A percentile compares a stretch with the other conserved stretches of the same genome.
Conservation (phyloP, 2,797 vertebrate species). For the Phyllotis vaccarum region DNA sequence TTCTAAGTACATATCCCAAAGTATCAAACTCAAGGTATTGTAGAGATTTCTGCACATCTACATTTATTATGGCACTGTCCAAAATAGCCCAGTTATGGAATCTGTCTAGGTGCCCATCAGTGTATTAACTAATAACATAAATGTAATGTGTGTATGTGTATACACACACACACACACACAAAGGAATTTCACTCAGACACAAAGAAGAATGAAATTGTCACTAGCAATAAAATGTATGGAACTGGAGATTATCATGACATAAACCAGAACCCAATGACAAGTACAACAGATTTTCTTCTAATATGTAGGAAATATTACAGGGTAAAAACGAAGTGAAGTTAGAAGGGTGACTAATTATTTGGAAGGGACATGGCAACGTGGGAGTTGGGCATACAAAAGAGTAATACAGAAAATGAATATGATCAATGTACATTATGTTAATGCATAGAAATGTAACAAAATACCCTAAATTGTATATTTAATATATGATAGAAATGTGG, state of each 20-base stretch:
- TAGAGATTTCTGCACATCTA: neutral
- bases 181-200: neutral
- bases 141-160: neutral
- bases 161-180: too few species aligned
- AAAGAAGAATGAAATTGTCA: neutral
- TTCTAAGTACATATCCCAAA: neutral
- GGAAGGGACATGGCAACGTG: neutral
- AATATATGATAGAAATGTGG: neutral
- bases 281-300: neutral
- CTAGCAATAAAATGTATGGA: neutral
- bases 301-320: neutral
- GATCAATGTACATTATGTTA: neutral
- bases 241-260: neutral
- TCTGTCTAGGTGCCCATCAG: neutral
- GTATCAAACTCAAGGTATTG: neutral
- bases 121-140: neutral
- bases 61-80: neutral
- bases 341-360: neutral
- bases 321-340: neutral
- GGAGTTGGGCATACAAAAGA: neutral
- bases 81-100: neutral
- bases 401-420: neutral
- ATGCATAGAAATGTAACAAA: neutral
- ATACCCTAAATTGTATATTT: neutral
- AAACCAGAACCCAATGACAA: neutral